Evolutionary conservation across 1,140 invertebrate genomes (phyloP), one percentile per base, ranked within the genome.

Genomic region (Asbolus verrucosus): DNA sequence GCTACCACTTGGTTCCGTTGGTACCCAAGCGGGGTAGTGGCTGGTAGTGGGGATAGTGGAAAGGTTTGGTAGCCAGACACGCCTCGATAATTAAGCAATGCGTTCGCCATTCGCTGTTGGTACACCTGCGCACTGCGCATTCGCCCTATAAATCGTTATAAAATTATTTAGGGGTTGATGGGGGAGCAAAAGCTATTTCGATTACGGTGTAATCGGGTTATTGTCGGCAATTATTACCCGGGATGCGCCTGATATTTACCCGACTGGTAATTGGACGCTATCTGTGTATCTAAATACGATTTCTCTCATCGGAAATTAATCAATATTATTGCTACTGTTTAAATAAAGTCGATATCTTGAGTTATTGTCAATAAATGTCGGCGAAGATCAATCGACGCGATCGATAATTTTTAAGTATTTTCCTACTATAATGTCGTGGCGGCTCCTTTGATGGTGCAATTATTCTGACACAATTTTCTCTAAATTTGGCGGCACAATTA

Each of bases 51-150:
- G 43, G 19, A 16, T 16, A 4, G 5, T 36, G 11, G 33, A 36
- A 36, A 36, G 33, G 33, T 36, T 36, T 18, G 15, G 43, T 46
- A 46, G 43, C 43, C 19, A 6, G 43, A 14, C 9, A 3, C 43
- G 43, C 43, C 43, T 46, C 43, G 43, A 19, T 46, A 46, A 46
- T 46, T 46, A 24, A 14, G 43, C 43, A 14, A n/a, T 24, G 43
- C 43, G 11, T 46, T 18, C 11, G 43, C 43, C 15, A 46, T 46
- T 19, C 19, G 43, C 11, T 46, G 43, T 11, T 46, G 43, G 19
- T 6, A 46, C 15, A 24, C 43, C 15, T 36, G 33, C 33, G 33
- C 33, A 36, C 11, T 36, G 33, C 4, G 11, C 11, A n/a, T 3
- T 8, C 33, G 5, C 11, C 33, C 33, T 36, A n/a, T 11, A 3